A percentile compares a stretch with the other conserved stretches of the same genome.
Conservation (phyloP, 2,113 vertebrate species). For the Gavia stellata region DNA sequence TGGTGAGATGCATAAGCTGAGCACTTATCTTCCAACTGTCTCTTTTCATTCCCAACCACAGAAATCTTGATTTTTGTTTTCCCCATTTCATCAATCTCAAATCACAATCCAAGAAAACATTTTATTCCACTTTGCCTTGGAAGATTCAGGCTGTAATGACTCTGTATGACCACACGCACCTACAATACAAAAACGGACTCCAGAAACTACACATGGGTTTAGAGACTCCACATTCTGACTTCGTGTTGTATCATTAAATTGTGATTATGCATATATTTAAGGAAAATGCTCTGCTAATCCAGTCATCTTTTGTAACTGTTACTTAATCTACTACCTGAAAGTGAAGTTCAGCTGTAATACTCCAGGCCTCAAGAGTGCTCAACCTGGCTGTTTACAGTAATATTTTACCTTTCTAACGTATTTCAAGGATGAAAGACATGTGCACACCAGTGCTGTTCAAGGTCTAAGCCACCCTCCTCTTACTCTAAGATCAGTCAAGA, state of each 20-base stretch:
- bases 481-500: neutral
- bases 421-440: neutral
- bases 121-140: neutral
- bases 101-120: neutral
- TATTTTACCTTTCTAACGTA: neutral
- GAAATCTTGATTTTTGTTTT: neutral
- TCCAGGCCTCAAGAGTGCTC: neutral
- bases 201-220: neutral
- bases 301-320: neutral
- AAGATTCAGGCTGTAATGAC: neutral
- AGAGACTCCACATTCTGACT: neutral
- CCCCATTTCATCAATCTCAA: neutral
- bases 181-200: neutral
- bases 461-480: neutral
- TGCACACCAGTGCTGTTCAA: neutral
- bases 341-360: neutral
- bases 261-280: neutral
- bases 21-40: neutral
- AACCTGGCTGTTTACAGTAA: neutral
- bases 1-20: neutral
- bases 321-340: neutral
- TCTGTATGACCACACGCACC: fast-evolving
- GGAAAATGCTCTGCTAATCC: neutral
- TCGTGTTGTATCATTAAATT: neutral
- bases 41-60: neutral